Conservation (phyloP, 2,113 vertebrate species). For the Odocoileus virginianus region DNA sequence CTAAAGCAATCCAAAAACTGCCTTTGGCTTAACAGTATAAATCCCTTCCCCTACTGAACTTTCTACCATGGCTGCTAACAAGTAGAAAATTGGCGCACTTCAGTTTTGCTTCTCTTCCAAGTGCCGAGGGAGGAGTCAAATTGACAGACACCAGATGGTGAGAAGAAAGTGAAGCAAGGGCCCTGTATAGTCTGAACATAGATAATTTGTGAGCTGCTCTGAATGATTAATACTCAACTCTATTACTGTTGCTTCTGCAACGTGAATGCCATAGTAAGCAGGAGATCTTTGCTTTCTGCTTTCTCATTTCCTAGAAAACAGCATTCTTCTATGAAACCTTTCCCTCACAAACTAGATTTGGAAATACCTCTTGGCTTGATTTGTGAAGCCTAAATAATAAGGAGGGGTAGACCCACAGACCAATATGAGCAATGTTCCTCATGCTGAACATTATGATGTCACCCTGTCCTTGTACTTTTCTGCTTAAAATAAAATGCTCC, state of each 20-base stretch:
- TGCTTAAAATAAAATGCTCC: background rate
- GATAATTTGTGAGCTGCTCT: slow-evolving; percentile 17
- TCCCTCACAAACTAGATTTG: background rate
- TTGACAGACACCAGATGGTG: slow-evolving; percentile 48
- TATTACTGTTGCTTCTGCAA: background rate
- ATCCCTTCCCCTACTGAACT: slow-evolving; percentile 3
- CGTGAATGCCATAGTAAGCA: background rate
- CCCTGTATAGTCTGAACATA: background rate
- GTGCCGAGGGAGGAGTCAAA: slow-evolving; percentile 32
- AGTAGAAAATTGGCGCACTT: slow-evolving; percentile 57
- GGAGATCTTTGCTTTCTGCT: background rate
- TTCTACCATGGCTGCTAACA: slow-evolving; percentile 19
- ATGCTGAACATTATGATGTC: background rate
- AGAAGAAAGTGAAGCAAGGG: background rate
- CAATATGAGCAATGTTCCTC: background rate
- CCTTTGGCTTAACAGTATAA: background rate
- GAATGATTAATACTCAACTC: background rate
- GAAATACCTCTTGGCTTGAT: background rate
- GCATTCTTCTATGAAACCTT: background rate
- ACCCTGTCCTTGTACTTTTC: background rate
- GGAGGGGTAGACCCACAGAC: background rate
- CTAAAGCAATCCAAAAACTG: background rate
- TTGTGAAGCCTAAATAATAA: background rate
- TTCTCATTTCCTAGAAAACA: slow-evolving; percentile 63
- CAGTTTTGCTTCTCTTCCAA: slow-evolving; percentile 24